Percentiles rank a stretch among this genome's conserved stretches.
phyloP scores from a whole-genome alignment of 1,140 invertebrate genomes.

The Ylistrum balloti region DNA sequence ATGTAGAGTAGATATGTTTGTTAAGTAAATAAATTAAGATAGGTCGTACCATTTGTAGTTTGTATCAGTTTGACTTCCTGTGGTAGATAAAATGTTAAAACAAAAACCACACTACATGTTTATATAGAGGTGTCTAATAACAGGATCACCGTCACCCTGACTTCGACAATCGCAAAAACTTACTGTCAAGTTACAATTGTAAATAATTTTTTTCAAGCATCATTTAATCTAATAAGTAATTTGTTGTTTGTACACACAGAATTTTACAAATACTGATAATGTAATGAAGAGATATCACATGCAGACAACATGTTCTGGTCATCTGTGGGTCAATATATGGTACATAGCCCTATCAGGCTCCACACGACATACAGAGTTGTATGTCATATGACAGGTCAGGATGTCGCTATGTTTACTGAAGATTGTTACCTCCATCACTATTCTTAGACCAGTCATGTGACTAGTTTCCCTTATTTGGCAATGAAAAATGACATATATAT shows the following conservation, averaged over 20 bases:
- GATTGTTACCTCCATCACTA: too few species aligned
- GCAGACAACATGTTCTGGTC: too few species aligned
- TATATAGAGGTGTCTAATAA: not conserved
- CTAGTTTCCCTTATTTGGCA: too few species aligned
- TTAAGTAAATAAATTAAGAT: not conserved
- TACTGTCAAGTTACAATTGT: too few species aligned
- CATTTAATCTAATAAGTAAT: not conserved
- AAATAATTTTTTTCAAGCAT: not conserved
- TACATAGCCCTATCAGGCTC: too few species aligned
- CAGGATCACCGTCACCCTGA: not conserved
- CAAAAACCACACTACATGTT: not conserved
- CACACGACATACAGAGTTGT: too few species aligned
- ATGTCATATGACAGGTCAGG: not conserved
- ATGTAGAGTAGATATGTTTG: not conserved
- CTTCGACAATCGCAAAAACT: not conserved
- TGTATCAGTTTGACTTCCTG: not conserved
- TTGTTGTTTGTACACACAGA: not conserved
- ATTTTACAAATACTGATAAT: too few species aligned
- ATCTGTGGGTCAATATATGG: not conserved
- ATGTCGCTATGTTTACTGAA: too few species aligned
- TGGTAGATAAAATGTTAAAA: slow-evolving; percentile 30
- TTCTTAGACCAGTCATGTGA: too few species aligned
- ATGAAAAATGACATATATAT: too few species aligned
- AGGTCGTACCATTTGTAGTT: not conserved
- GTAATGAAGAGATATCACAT: too few species aligned